Evolutionary conservation across 1,140 invertebrate species (phyloP), one percentile per base, ranked within the genome.

Genomic region (Drosophila elegans): DNA sequence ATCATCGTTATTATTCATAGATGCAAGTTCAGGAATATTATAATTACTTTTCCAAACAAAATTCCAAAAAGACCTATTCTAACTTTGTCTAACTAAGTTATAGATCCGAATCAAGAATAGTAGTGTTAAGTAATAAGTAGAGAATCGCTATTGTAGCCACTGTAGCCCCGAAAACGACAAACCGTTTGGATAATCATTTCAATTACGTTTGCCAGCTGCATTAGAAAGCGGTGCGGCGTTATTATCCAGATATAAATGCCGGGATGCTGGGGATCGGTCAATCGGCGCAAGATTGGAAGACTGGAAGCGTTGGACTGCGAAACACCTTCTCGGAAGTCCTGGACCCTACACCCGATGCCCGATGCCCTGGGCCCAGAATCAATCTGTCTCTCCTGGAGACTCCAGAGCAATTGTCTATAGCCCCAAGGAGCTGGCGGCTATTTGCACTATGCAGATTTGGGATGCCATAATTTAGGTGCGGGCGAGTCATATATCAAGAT

Each of bases 351-450:
- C n/a, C 46, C 21, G 11, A 4, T 7, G 6, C 27, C 13, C 36
- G 25, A 3, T 27, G 38, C 11, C 25, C 13, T 36, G 45, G 29
- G 42, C 21, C 21, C 36, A 42, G 63, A 32, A 67, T 16, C 64
- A 56, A 72, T 72, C 66, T 57, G 67, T 44, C 11, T 41, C 27
- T 13, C 32, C 41, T 32, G n/a, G 32, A 41, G 9, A 13, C 9
- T 45, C 13, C 11, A 54, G 25, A 21, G 64, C 59, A 73, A 73
- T 62, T 73, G 83, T 86, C 84, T 88, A 69, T 79, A 79, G 79
- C 83, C 83, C 21, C 36, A 45, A 86, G 83, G 84, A 79, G 82
- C 82, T 81, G 78, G 52, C 82, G 82, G 82, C 82, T 86, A 86
- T 86, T 86, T 86, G 67, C 83, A 86, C 83, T 76, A 62, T 80